Evolutionary conservation across 2,113 vertebrate genomes (phyloP).

Genomic region (Zosterops hypoxanthus): DNA sequence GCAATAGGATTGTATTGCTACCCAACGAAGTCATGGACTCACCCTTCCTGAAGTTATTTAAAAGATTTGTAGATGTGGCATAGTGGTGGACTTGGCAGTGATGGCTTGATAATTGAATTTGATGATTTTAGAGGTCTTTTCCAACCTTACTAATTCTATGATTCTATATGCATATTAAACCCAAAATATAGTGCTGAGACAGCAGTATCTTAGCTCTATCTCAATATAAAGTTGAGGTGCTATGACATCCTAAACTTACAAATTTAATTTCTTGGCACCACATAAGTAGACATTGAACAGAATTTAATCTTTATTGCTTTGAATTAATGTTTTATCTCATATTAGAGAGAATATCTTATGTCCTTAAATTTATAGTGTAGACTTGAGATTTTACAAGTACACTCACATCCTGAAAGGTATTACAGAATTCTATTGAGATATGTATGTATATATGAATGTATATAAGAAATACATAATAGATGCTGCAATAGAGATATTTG

Average conservation of each 20-base stretch:
- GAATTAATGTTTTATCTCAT: not conserved
- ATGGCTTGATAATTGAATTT: not conserved
- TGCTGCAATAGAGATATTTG: not conserved
- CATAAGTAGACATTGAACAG: not conserved
- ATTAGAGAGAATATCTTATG: not conserved
- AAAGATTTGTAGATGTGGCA: not conserved
- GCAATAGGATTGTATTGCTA: not conserved
- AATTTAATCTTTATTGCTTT: constrained; percentile 19
- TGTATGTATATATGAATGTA: not conserved
- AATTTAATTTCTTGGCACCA: not conserved
- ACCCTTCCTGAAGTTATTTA: not conserved
- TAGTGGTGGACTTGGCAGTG: not conserved
- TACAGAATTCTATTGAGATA: not conserved
- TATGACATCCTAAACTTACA: not conserved
- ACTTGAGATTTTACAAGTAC: not conserved
- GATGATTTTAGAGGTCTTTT: not conserved
- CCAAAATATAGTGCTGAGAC: not conserved
- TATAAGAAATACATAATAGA: not conserved
- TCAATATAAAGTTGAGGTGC: not conserved
- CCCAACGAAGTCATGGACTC: not conserved
- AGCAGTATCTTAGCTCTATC: not conserved
- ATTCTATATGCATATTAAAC: not conserved
- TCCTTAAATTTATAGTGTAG: not conserved
- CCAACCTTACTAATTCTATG: not conserved
- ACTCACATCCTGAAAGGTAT: not conserved